Base-by-base conservation (phyloP, 2,797 vertebrate species). In the Acrossocheilus wenchowensis region DNA sequence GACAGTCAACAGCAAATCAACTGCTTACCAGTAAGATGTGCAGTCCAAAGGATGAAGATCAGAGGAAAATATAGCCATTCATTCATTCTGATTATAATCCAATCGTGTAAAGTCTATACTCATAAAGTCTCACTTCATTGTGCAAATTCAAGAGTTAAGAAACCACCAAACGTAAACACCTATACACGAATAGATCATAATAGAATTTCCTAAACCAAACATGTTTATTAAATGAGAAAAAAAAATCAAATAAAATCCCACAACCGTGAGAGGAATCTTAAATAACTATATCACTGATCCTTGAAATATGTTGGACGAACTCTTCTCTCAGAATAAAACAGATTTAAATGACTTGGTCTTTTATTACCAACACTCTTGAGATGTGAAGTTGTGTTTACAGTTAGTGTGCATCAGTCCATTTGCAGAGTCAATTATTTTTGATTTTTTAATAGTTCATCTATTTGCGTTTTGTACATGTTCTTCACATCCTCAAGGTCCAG, bases 391-490 rank as follows among this genome's bases (percentile, higher is more conserved):
- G 41, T 6, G 52, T 69, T 50, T 39, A 48, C 68, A 52, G 43
- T 68, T 12, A 36, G 4, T 3, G 17, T n/a, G 48, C 6, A 3
- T 34, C 11, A 19, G 52, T 48, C 75, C 9, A n/a, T 66, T 45
- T 7, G 50, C 4, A 77, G 73, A 54, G 68, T 91, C 45, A 39
- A 36, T 91, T 92, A 95, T 94, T 96, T 96, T 92, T 96, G 94
- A 90, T 95, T 96, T 92, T 96, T 94, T 87, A 99, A 92, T 90
- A 99, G 96, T 93, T 99, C 98, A 87, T 99, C 98, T 87, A 99
- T 99, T 91, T 99, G 98, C 81, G 94, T 96, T 95, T 99, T 99
- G 91, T 98, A 99, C 98, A 99, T 98, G 91, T 97, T 99, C 93
- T 99, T 99, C 80, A 99, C 98, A 92, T 99, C 98, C 92, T 99